Evolutionary conservation across 2,797 vertebrate genomes (phyloP).

Genomic region (Oreonectes daqikongensis): DNA sequence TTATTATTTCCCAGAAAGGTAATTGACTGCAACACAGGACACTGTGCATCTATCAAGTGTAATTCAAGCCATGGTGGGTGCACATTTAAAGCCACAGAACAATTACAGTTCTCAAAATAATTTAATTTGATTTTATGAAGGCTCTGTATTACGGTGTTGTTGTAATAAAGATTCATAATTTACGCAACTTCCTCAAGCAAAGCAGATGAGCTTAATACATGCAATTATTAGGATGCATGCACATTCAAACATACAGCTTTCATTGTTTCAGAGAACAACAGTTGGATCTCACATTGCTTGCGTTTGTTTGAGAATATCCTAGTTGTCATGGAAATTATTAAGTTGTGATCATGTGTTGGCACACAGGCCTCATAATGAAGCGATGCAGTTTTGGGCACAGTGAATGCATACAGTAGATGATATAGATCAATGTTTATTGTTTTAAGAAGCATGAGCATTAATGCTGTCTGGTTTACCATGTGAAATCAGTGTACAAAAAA

Average conservation of each 20-base stretch:
- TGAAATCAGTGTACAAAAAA: constrained; percentile 47
- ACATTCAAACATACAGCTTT: constrained; percentile 12
- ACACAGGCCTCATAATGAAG: constrained; percentile 17
- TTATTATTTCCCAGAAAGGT: constrained; percentile 20
- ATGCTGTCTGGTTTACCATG: constrained; percentile 43
- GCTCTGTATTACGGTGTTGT: constrained; percentile 4
- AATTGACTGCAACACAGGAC: constrained; percentile 7
- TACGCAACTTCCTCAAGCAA: background rate
- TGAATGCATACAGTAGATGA: background rate
- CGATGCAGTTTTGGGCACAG: constrained; percentile 22
- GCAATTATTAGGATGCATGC: background rate
- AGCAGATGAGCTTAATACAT: background rate
- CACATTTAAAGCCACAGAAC: constrained; percentile 22
- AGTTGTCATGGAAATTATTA: constrained; percentile 55
- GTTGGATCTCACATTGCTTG: constrained; percentile 13
- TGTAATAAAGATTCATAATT: constrained; percentile 9
- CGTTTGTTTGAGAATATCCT: constrained; percentile 35
- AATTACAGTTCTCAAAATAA: constrained; percentile 4
- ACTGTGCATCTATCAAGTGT: constrained; percentile 15
- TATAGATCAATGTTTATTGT: constrained; percentile 15
- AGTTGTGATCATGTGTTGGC: constrained; percentile 37
- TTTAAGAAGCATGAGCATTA: constrained; percentile 7
- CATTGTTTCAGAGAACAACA: background rate
- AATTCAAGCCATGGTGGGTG: background rate
- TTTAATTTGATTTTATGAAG: background rate